phyloP scores from a whole-genome alignment of 2,797 vertebrate species.

The Spheniscus humboldti region DNA sequence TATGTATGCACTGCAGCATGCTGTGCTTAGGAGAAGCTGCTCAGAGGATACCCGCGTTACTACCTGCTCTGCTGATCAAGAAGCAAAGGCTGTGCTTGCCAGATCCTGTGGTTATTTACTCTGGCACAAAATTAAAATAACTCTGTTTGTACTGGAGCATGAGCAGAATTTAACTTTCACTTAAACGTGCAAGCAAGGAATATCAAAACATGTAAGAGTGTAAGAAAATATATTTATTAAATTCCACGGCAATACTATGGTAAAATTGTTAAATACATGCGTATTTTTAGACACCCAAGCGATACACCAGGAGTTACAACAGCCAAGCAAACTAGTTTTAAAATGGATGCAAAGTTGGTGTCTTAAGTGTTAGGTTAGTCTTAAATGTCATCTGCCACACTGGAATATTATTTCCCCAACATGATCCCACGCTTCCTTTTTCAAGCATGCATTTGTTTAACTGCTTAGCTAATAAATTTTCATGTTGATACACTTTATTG shows the following conservation, averaged over 20 bases:
- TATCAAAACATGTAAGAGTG: constrained; percentile 33
- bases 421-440: constrained; percentile 47
- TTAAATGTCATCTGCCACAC: constrained; percentile 41
- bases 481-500: background rate
- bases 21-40: background rate
- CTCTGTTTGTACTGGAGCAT: background rate
- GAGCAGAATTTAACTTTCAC: background rate
- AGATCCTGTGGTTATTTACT: constrained; percentile 4
- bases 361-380: constrained; percentile 67
- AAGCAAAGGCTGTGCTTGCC: background rate
- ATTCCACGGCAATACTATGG: constrained; percentile 73
- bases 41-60: background rate
- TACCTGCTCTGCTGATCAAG: background rate
- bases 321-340: constrained; percentile 71
- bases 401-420: constrained; percentile 49
- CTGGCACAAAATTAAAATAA: background rate
- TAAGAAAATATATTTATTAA: constrained; percentile 86
- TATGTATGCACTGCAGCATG: accelerated
- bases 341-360: constrained; percentile 43
- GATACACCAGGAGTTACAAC: constrained; percentile 67
- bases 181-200: constrained; percentile 17
- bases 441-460: constrained; percentile 62
- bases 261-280: constrained; percentile 79
- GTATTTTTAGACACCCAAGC: constrained; percentile 72
- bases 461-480: constrained; percentile 25